Evolutionary conservation across 1,140 invertebrate species (phyloP), one percentile per base, ranked within the genome.

Genomic region (Papilio glaucus): DNA sequence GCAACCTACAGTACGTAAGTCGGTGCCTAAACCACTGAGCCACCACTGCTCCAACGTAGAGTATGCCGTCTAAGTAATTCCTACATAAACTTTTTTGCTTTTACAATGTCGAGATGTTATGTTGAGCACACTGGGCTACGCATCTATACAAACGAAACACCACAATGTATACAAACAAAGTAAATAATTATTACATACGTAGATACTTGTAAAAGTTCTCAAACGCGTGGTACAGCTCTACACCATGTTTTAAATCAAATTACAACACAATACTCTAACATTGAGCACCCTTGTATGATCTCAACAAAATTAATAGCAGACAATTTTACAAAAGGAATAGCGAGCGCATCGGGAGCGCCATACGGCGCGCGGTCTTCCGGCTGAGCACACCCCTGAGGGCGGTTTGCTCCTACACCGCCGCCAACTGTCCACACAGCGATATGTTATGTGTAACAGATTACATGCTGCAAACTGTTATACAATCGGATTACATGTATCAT

Each of bases 371-470:
- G 6, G 33, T 83, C 79, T 83, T 84, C 77, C 83, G 71, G 39
- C 53, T 78, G 81, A 86, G 79, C 77, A 87, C 85, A 85, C 85
- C 83, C 85, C 68, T 42, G 86, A 85, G 85, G 78, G 83, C 84
- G 78, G 75, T 80, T 75, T 62, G 69, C 53, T 12, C n/a, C n/a
- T n/a, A n/a, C n/a, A n/a, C n/a, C 29, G 57, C 72, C 73, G 79
- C 72, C 75, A 90, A 90, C 88, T 90, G 88, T 88, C 84, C 62
- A 77, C 80, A 79, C 84, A 84, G 72, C 77, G 85, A 86, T 87
- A 85, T 78, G 80, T 83, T 85, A 83, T 82, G 77, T 78, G 78
- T 75, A 62, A 76, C 33, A 75, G 82, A 86, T 84, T 85, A 84
- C 70, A 71, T 41, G 37, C 37, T 21, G 62, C 62, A 39, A 65